Conservation (phyloP, 2,888 invertebrate species). For the Lordiphosa fenestrarum region DNA sequence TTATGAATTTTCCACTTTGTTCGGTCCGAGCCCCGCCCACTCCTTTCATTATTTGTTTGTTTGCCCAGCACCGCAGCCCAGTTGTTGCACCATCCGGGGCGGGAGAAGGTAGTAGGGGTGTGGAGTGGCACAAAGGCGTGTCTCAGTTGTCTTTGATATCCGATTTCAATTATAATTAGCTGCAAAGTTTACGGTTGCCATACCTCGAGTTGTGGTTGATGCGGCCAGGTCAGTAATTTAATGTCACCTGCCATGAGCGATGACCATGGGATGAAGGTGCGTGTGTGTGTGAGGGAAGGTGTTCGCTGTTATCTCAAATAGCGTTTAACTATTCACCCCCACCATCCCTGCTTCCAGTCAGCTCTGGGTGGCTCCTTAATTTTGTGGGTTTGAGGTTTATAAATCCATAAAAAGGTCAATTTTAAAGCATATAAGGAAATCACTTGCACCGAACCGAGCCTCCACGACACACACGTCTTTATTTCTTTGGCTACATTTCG, state of each 20-base stretch:
- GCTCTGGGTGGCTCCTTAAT: no score
- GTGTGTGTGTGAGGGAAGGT: no score
- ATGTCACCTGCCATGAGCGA: conserved; percentile 22
- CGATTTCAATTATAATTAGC: conserved; percentile 75
- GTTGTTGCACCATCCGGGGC: conserved; percentile 16
- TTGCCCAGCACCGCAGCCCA: conserved; percentile 55
- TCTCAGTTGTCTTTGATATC: conserved; percentile 62
- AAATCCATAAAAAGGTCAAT: no score
- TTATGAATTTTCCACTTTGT: conserved; percentile 73
- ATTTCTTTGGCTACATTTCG: no score
- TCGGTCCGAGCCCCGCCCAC: conserved; percentile 35
- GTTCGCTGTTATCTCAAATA: no score
- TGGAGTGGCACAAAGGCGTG: conserved; percentile 62
- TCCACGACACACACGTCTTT: no score
- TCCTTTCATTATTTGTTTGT: conserved; percentile 69
- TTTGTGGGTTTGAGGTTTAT: no score
- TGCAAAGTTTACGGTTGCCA: conserved; percentile 65
- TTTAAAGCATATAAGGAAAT: no score
- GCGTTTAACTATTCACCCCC: no score
- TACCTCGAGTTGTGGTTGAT: conserved; percentile 67
- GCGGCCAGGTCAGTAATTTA: conserved; percentile 64
- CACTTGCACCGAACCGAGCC: no score
- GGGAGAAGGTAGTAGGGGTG: neutral
- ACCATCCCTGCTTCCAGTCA: no score
- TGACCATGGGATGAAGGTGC: no score